phyloP scores from a whole-genome alignment of 1,140 invertebrate genomes.

The Mizuhopecten yessoensis region DNA sequence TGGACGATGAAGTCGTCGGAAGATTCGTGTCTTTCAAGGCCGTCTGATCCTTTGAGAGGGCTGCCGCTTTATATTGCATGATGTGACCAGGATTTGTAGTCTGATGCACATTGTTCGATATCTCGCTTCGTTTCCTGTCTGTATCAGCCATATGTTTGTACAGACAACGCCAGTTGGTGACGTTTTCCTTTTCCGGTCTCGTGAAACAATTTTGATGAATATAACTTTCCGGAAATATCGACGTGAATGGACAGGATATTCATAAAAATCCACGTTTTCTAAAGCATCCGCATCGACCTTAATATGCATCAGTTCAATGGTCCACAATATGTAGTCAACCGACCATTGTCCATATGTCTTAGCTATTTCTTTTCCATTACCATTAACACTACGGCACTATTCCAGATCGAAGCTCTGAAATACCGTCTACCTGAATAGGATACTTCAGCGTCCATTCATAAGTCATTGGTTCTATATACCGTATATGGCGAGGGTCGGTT shows the following conservation, averaged over 20 bases:
- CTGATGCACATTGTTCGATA: neutral
- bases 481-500: neutral
- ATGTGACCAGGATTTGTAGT: neutral
- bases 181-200: neutral
- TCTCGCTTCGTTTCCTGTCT: neutral
- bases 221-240: neutral
- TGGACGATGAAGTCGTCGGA: neutral
- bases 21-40: neutral
- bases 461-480: neutral
- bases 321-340: neutral
- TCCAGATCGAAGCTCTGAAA: neutral
- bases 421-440: neutral
- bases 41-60: neutral
- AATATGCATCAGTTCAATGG: neutral
- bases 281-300: neutral
- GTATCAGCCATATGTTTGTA: neutral
- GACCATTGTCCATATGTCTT: neutral
- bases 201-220: neutral
- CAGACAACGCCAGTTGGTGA: neutral
- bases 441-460: neutral
- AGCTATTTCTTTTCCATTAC: neutral
- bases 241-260: neutral
- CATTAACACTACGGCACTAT: too few relatives aligned
- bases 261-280: neutral
- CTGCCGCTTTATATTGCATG: neutral